phyloP scores from a whole-genome alignment of 2,888 invertebrate genomes.

The Ichneumon xanthorius region DNA sequence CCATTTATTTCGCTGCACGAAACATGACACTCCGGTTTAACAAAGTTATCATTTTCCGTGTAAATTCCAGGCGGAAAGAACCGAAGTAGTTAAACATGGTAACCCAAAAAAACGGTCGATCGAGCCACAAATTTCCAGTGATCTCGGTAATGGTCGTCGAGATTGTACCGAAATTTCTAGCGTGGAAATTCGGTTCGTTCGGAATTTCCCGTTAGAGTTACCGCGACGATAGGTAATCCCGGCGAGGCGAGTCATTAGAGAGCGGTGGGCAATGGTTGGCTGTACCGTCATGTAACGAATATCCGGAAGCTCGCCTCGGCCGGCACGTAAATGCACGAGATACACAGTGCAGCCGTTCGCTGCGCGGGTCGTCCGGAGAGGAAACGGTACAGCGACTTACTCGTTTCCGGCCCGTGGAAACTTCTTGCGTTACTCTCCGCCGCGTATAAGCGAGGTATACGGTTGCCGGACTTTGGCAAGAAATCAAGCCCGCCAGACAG shows the following conservation, averaged over 20 bases:
- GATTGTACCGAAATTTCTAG: neutral
- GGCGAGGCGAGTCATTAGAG: conserved; percentile 50
- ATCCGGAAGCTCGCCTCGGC: conserved; percentile 52
- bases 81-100: neutral
- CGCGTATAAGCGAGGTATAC: conserved; percentile 8
- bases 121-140: neutral
- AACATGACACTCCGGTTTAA: no score
- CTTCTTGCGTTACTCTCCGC: conserved; percentile 71
- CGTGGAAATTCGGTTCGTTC: neutral
- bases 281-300: conserved; percentile 41
- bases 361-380: conserved; percentile 61
- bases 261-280: conserved; percentile 1
- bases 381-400: conserved; percentile 66
- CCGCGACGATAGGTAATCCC: conserved; percentile 40
- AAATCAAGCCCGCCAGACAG: conserved; percentile 77
- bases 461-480: conserved; percentile 73
- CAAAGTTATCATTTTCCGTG: no score
- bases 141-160: neutral
- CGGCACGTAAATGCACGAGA: conserved; percentile 47
- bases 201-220: conserved; percentile 23
- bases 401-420: conserved; percentile 70
- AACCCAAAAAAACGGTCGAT: neutral
- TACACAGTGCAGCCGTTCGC: conserved; percentile 4
- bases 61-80: no score
- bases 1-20: no score